Conservation (phyloP, 2,888 invertebrate species). For the Ormyrus nitidulus region DNA sequence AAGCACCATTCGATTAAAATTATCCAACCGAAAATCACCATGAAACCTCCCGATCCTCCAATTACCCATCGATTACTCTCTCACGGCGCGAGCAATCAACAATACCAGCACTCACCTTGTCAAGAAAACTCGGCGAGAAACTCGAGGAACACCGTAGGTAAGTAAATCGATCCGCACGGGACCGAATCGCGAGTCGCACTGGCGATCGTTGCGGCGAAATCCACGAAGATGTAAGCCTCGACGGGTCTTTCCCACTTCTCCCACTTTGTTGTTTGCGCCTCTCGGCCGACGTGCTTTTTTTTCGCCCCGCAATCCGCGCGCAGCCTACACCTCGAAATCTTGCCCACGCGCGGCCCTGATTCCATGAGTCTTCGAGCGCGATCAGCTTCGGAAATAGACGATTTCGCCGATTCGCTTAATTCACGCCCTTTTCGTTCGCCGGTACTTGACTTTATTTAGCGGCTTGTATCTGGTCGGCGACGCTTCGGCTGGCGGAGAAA, state of each 20-base stretch:
- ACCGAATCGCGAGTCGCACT: conserved; percentile 47
- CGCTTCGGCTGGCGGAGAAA: too few species aligned
- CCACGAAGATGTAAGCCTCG: conserved; percentile 40
- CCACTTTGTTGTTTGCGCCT: not conserved
- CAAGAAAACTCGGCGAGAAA: too few species aligned
- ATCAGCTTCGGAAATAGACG: not conserved
- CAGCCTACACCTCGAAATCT: conserved; percentile 58
- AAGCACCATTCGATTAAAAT: too few species aligned
- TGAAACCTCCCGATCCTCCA: too few species aligned
- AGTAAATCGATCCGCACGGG: conserved; percentile 22
- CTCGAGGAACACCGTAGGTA: too few species aligned
- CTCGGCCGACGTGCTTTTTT: not conserved
- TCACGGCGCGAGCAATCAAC: too few species aligned
- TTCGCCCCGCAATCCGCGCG: not conserved
- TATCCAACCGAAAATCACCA: too few species aligned
- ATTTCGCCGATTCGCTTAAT: not conserved
- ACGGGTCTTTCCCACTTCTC: conserved; percentile 13
- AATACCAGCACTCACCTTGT: too few species aligned
- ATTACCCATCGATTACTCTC: too few species aligned
- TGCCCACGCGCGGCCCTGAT: conserved; percentile 65
- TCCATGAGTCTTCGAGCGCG: not conserved
- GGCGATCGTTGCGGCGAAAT: not conserved
- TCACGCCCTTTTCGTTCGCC: not conserved
- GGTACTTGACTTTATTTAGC: too few species aligned
- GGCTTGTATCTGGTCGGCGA: too few species aligned